Percentiles rank a stretch among this genome's conserved stretches.
phyloP scores from a whole-genome alignment of 2,113 vertebrate genomes.

The Phyllopteryx taeniolatus region DNA sequence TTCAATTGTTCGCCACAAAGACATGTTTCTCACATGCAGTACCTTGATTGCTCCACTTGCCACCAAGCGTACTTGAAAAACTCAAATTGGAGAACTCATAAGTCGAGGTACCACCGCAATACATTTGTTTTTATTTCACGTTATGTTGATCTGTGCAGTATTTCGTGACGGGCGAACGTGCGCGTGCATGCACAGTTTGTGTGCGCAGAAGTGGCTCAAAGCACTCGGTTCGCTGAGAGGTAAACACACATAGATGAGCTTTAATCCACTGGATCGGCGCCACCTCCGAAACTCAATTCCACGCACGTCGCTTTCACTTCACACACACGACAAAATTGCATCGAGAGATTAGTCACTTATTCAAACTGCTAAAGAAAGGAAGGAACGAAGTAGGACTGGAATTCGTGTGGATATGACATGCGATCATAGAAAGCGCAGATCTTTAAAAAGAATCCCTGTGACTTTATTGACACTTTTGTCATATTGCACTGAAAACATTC shows the following conservation, averaged over 20 bases:
- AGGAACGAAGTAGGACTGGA: not conserved
- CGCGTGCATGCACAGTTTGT: slow-evolving; percentile 4
- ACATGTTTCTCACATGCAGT: not conserved
- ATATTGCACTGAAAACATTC: too few species aligned
- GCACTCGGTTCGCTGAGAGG: slow-evolving; percentile 42
- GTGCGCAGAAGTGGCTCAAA: slow-evolving; percentile 54
- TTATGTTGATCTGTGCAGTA: not conserved
- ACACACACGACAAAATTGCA: slow-evolving; percentile 5
- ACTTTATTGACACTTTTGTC: too few species aligned
- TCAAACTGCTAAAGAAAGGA: not conserved
- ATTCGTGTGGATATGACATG: not conserved
- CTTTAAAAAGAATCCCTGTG: too few species aligned
- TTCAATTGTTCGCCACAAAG: too few species aligned
- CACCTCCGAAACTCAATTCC: slow-evolving; percentile 56
- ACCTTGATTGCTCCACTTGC: not conserved
- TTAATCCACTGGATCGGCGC: slow-evolving; percentile 55
- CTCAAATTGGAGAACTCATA: too few species aligned
- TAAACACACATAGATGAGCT: slow-evolving; percentile 42
- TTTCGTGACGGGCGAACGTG: not conserved
- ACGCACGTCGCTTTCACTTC: slow-evolving; percentile 29
- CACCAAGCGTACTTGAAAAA: too few species aligned
- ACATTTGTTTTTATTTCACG: not conserved
- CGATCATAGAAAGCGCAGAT: too few species aligned
- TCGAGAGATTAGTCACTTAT: not conserved
- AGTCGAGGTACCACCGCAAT: too few species aligned